Evolutionary conservation across 37 sponge, comb jelly and placozoan species (phyloP), one percentile per base, ranked within the genome.

Genomic region (Lycopodina hypogea): DNA sequence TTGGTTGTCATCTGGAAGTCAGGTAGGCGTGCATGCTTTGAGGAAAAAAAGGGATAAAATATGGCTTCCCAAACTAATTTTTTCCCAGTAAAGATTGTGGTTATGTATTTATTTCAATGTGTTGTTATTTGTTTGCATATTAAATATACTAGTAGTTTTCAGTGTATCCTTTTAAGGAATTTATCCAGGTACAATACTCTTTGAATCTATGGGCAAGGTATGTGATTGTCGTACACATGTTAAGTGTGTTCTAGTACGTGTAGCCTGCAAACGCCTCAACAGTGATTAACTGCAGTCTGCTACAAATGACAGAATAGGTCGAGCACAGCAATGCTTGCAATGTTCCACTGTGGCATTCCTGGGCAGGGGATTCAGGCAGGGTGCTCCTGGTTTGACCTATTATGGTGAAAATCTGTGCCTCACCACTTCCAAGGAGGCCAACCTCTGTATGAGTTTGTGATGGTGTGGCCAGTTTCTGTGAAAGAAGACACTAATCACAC

Each of bases 1-100:
- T 11, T 92, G 18, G 84, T 85, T 4, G 42, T 92, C 1, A 72
- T 92, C 29, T 92, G 93, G 93, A 92, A 92, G 42, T 78, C 80
- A 83, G 85, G 93, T 92, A 65, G 37, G 83, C 33, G n/a, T n/a
- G n/a, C 15, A 41, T 29, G 22, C 37, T 3, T 68, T 22, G 69
- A 36, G 69, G 69, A 15, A 17, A 17, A 19, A 17, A 17, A 17
- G 55, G 55, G 55, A 53, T 12, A 17, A 17, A 17, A 17, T 19
- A 17, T 12, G 55, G 17, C 17, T 53, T 53, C 17, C 55, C 55
- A 53, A 53, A 53, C 12, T n/a, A n/a, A n/a, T n/a, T n/a, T n/a
- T n/a, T n/a, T n/a, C n/a, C n/a, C n/a, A n/a, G n/a, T 53, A 53
- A 53, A 53, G 17, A 53, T 53, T 53, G 55, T 53, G 55, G 55